Evolutionary conservation across 1,140 invertebrate species (phyloP), one percentile per base, ranked within the genome.

Genomic region (Aphis gossypii): DNA sequence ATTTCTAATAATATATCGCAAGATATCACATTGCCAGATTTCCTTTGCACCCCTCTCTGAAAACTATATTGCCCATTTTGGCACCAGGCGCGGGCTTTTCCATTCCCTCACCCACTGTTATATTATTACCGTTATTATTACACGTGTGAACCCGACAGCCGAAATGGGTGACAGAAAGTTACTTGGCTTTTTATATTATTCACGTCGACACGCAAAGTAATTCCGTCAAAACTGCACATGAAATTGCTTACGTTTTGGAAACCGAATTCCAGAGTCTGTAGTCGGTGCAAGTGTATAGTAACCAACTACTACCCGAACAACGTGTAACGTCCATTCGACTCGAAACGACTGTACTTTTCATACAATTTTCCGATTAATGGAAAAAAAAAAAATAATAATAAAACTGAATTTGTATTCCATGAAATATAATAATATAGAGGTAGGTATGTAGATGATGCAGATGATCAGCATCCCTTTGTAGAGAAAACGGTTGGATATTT

Each of bases 51-150:
- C 92, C 35, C 51, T 48, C 68, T 18, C 82, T 38, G 38, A 93
- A 93, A 54, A 86, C 23, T 56, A 54, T 93, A 93, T 86, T 82
- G 91, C 91, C 44, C 68, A 46, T 76, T 92, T 92, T 35, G 35
- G 68, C 90, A 92, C n/a, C 18, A 48, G n/a, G 46, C 44, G 46
- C 48, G 76, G 84, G 91, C 48, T 41, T 92, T 84, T 41, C 46
- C 35, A 6, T 3, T 18, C 46, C n/a, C 41, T 21, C 83, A 46
- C 21, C 9, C 38, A 4, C 90, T 9, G 60, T 68, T n/a, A 38
- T 38, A 30, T 84, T 92, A 91, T 92, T 92, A 84, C 82, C 92
- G 48, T 93, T 86, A 93, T 84, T 93, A 84, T 84, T 93, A 51
- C 92, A 84, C 92, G 92, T 93, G 44, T 92, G 76, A 83, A 83